phyloP scores from a whole-genome alignment of 2,113 vertebrate species.

The Lepus timidus region DNA sequence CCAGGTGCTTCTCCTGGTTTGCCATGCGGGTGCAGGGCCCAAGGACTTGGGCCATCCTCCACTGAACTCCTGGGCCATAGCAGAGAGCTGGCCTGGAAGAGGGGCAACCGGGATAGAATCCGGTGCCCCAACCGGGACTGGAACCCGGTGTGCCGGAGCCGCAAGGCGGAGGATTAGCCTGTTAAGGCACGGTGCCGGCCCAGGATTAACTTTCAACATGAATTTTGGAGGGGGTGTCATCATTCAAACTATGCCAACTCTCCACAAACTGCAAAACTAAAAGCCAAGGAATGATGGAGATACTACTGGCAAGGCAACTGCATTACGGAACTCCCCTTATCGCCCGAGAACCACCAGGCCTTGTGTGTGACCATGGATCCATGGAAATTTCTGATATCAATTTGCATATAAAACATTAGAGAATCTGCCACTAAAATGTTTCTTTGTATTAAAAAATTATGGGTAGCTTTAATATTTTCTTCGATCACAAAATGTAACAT shows the following conservation, averaged over 20 bases:
- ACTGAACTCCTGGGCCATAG: too few relatives aligned
- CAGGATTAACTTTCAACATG: not conserved
- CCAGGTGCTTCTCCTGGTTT: too few relatives aligned
- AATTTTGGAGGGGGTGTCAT: not conserved
- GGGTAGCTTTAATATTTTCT: slow-evolving; percentile 14
- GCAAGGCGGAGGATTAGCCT: too few relatives aligned
- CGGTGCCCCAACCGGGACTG: too few relatives aligned
- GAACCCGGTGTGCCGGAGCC: too few relatives aligned
- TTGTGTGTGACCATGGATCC: not conserved
- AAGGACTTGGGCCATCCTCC: too few relatives aligned
- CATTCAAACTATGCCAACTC: not conserved
- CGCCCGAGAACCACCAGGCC: not conserved
- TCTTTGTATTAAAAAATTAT: not conserved
- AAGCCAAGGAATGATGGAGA: not conserved
- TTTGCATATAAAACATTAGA: not conserved
- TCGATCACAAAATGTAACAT: not conserved
- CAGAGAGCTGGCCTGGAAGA: too few relatives aligned
- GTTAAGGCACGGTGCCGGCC: too few relatives aligned
- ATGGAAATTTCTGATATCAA: not conserved
- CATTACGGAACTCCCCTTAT: not conserved
- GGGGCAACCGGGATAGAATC: too few relatives aligned
- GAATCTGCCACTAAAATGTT: not conserved
- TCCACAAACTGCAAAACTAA: not conserved
- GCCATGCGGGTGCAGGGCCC: too few relatives aligned
- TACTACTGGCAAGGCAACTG: not conserved